Percentiles rank a stretch among this genome's conserved stretches.
Conservation (phyloP, 2,888 invertebrate genomes). For the Ochropacha duplaris region DNA sequence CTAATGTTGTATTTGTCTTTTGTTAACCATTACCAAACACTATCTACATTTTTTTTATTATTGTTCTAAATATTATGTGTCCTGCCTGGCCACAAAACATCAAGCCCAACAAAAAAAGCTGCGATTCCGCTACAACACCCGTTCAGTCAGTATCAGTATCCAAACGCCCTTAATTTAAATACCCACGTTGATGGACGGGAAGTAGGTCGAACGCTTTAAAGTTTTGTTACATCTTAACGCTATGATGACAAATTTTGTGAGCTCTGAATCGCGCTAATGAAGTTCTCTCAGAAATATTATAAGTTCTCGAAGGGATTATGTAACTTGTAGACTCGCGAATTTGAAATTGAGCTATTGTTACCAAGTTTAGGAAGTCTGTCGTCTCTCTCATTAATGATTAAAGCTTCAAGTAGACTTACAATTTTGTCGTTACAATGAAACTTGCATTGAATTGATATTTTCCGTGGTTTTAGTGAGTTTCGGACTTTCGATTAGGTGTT, state of each 20-base stretch:
- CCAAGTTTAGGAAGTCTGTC: background rate
- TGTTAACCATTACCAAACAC: no score
- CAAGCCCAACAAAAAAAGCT: no score
- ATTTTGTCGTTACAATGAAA: background rate
- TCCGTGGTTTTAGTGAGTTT: background rate
- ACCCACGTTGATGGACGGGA: constrained; percentile 7
- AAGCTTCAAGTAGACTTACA: background rate
- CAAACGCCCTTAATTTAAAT: background rate
- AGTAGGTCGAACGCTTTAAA: constrained; percentile 22
- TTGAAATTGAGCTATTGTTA: constrained; percentile 5
- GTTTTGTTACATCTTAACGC: constrained; percentile 11
- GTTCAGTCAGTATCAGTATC: background rate
- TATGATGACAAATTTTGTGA: constrained; percentile 19
- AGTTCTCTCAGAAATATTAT: constrained; percentile 16
- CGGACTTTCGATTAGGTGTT: background rate
- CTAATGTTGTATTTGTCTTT: no score
- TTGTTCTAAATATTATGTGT: no score
- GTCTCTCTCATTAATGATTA: background rate
- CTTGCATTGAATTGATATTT: background rate
- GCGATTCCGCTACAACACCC: background rate
- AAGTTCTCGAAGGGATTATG: constrained; percentile 5
- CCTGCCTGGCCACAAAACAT: no score
- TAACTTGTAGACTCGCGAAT: constrained; percentile 2
- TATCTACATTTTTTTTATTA: no score
- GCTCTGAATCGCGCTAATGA: constrained; percentile 17